These are phyloP conservation scores for Parambassis ranga DNA, from an alignment of 2,797 vertebrate genomes.

Conservation along the genomic window DNA sequence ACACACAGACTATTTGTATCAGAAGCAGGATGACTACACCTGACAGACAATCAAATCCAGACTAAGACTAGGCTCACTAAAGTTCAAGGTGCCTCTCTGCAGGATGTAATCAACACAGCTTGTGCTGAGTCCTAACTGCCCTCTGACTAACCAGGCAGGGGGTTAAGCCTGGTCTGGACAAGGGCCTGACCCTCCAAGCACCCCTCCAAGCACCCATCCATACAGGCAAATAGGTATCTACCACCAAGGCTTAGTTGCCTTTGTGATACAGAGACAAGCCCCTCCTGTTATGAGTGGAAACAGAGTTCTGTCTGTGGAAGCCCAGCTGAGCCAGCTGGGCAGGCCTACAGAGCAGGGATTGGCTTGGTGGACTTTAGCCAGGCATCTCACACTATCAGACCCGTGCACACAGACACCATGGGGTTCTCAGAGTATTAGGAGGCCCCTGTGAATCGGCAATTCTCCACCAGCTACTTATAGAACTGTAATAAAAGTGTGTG, in stretches of 20 bases:
- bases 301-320: slow-evolving; percentile 40
- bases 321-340: slow-evolving; percentile 50
- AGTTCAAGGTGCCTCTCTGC: slow-evolving; percentile 15
- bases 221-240: slow-evolving; percentile 33
- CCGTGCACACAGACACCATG: slow-evolving; percentile 61
- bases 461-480: slow-evolving; percentile 68
- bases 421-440: slow-evolving; percentile 61
- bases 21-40: slow-evolving; percentile 33
- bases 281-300: slow-evolving; percentile 55
- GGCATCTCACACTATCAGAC: slow-evolving; percentile 69
- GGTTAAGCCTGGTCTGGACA: slow-evolving; percentile 15
- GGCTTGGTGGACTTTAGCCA: slow-evolving; percentile 67
- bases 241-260: slow-evolving; percentile 29
- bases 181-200: not conserved
- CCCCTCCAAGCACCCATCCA: slow-evolving; percentile 1
- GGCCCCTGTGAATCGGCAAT: slow-evolving; percentile 59
- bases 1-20: slow-evolving; percentile 39
- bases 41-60: slow-evolving; percentile 32
- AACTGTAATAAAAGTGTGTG: slow-evolving; percentile 63
- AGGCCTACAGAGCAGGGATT: slow-evolving; percentile 36
- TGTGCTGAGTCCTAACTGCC: slow-evolving; percentile 20
- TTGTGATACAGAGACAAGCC: slow-evolving; percentile 40
- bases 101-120: slow-evolving; percentile 5
- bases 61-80: not conserved
- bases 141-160: slow-evolving; percentile 13